Conservation (phyloP, 2,113 vertebrate genomes). For the Corythornis vintsioides region DNA sequence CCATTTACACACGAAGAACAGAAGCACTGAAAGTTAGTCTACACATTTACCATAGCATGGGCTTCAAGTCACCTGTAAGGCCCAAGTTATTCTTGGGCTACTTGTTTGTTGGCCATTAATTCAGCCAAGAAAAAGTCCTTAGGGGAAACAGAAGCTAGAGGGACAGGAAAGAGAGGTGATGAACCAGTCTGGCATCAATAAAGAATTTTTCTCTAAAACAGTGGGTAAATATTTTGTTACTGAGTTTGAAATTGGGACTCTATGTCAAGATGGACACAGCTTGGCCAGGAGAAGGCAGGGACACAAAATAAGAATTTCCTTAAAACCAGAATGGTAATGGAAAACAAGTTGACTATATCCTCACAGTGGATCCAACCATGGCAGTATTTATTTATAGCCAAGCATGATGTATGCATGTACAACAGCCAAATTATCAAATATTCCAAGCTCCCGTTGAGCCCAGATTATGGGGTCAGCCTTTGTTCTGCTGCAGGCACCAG, state of each 20-base stretch:
- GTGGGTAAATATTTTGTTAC: background rate
- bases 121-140: background rate
- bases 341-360: background rate
- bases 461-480: constrained; percentile 37
- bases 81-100: background rate
- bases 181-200: background rate
- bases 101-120: background rate
- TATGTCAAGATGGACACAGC: background rate
- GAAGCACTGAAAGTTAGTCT: background rate
- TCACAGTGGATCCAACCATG: background rate
- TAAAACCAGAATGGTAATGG: background rate
- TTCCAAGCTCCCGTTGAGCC: constrained; percentile 29
- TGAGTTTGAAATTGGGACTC: background rate
- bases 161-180: background rate
- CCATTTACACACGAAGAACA: background rate
- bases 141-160: background rate
- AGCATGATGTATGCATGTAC: constrained; percentile 57
- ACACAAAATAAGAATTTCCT: background rate
- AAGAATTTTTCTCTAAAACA: background rate
- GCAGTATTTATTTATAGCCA: background rate
- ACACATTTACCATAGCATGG: background rate
- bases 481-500: constrained; percentile 36
- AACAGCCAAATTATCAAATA: constrained; percentile 41
- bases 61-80: background rate
- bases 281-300: background rate